Evolutionary conservation across 2,797 vertebrate genomes (phyloP).

Genomic region (Platalea minor): DNA sequence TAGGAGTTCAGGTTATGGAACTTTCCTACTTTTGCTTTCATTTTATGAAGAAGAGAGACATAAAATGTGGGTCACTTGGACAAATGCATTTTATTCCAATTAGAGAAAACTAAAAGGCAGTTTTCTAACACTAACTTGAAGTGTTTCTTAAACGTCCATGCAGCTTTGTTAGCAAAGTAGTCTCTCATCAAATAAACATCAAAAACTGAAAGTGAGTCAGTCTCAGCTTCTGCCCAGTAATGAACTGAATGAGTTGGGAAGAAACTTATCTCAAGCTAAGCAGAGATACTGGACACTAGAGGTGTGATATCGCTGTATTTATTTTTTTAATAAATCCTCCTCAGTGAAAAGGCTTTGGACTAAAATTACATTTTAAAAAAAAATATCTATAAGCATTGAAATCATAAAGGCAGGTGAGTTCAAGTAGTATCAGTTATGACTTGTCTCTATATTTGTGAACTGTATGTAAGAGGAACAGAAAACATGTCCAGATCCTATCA

Average conservation of each 20-base stretch:
- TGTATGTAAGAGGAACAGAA: background rate
- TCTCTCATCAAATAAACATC: background rate
- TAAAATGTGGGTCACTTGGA: background rate
- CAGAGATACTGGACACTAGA: background rate
- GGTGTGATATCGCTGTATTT: background rate
- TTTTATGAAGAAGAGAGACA: background rate
- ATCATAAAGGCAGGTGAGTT: background rate
- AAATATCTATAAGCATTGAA: background rate
- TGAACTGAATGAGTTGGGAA: background rate
- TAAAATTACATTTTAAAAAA: background rate
- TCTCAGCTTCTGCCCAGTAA: background rate
- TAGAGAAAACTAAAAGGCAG: background rate
- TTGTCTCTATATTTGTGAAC: background rate
- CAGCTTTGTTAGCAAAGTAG: slow-evolving; percentile 2
- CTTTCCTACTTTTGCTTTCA: background rate
- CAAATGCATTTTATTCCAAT: background rate
- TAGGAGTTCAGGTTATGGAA: background rate
- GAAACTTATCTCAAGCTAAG: background rate
- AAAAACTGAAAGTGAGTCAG: background rate
- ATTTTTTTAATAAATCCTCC: background rate
- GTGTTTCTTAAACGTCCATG: background rate
- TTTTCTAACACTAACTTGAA: slow-evolving; percentile 9
- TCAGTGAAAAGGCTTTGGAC: background rate
- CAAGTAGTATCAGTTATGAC: background rate
- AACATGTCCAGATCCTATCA: background rate